Conservation (phyloP, 1,140 invertebrate species). For the Oreohelix idahoensis region DNA sequence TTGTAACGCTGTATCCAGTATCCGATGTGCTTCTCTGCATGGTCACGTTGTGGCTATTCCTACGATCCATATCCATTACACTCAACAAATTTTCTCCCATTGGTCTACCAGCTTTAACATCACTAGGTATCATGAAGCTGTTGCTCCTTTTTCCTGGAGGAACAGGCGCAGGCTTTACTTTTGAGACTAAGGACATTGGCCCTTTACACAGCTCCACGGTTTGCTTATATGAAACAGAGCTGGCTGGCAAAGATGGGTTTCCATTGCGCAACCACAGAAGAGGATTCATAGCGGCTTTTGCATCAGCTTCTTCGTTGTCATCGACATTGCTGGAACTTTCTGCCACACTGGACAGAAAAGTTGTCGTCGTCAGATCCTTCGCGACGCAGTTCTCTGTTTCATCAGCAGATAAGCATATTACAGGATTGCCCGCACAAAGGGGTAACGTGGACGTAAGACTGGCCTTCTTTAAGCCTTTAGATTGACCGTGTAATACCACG, state of each 20-base stretch:
- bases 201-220: neutral
- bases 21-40: neutral
- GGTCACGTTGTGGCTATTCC: slow-evolving; percentile 21
- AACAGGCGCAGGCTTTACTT: neutral
- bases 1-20: neutral
- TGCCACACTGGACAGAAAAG: slow-evolving; percentile 18
- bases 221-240: neutral
- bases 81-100: neutral
- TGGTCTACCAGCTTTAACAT: neutral
- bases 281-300: neutral
- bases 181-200: neutral
- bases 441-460: too few relatives aligned
- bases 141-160: slow-evolving; percentile 25
- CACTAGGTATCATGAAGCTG: neutral
- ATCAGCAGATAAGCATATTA: neutral
- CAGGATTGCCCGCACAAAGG: neutral
- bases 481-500: slow-evolving; percentile 75
- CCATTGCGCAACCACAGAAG: neutral
- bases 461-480: slow-evolving; percentile 38
- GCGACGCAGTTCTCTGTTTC: slow-evolving; percentile 3
- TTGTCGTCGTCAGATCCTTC: slow-evolving; percentile 39
- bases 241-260: neutral
- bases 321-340: neutral
- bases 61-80: neutral
- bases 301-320: neutral